Conservation (phyloP, 1,140 invertebrate species). For the Tetragonula clypearis region DNA sequence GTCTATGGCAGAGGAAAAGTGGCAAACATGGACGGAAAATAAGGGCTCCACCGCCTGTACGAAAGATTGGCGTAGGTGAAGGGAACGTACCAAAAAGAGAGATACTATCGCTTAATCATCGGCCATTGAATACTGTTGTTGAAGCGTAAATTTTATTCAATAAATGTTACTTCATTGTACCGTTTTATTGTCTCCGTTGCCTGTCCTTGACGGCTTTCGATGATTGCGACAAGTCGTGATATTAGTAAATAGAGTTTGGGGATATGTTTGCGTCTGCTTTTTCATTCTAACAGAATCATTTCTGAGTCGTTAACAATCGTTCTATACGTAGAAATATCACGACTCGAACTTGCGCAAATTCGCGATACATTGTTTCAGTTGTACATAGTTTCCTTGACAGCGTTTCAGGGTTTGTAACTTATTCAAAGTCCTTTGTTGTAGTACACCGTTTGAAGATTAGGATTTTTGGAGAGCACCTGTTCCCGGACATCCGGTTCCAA, state of each 20-base stretch:
- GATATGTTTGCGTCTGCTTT: background rate
- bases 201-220: background rate
- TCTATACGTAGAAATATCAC: background rate
- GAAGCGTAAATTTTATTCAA: background rate
- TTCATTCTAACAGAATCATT: background rate
- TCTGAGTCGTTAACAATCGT: too few relatives aligned
- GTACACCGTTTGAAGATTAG: constrained; percentile 80
- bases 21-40: constrained; percentile 96
- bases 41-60: constrained; percentile 83
- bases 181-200: constrained; percentile 42
- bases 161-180: constrained; percentile 33
- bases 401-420: too few relatives aligned
- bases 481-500: constrained; percentile 84
- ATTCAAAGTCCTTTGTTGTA: constrained; percentile 85
- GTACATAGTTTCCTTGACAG: too few relatives aligned
- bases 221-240: background rate
- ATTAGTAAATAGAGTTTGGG: background rate
- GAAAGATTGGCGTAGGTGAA: fast-evolving
- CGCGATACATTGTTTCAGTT: background rate
- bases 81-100: fast-evolving
- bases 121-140: fast-evolving
- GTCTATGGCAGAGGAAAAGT: constrained; percentile 95
- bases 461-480: constrained; percentile 78
- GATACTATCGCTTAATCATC: too few relatives aligned
- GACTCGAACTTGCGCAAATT: background rate